Evolutionary conservation across 2,113 vertebrate genomes (phyloP).

Genomic region (Ictalurus furcatus): DNA sequence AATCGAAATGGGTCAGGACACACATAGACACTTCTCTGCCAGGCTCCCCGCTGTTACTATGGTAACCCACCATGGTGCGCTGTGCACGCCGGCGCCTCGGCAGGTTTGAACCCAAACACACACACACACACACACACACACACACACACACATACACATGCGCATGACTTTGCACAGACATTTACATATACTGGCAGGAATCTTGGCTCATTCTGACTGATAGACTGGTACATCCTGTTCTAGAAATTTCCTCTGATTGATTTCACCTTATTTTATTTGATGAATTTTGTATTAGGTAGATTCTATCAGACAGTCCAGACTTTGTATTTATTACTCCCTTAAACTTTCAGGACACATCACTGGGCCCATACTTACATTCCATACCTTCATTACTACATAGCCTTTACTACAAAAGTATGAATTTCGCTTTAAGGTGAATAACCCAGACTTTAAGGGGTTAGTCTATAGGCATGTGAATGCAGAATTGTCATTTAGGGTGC

Average conservation of each 20-base stretch:
- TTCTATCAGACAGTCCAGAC: not conserved
- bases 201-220: conserved; percentile 24
- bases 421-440: not conserved
- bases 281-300: not conserved
- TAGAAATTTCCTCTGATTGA: conserved; percentile 19
- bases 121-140: conserved; percentile 20
- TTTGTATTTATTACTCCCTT: not conserved
- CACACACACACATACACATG: conserved; percentile 21
- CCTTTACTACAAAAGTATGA: not conserved
- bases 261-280: not conserved
- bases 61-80: conserved; percentile 71
- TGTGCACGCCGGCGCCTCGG: conserved; percentile 58
- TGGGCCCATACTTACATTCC: no score
- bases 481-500: not conserved
- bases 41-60: conserved; percentile 77
- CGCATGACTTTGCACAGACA: conserved; percentile 34
- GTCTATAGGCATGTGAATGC: not conserved
- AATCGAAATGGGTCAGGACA: conserved; percentile 80
- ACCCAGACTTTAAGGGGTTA: not conserved
- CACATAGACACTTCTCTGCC: conserved; percentile 70
- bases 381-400: not conserved
- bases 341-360: not conserved
- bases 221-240: conserved; percentile 7
- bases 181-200: conserved; percentile 35
- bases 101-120: conserved; percentile 48